Evolutionary conservation across 2,888 invertebrate genomes (phyloP), one percentile per base, ranked within the genome.

Genomic region (Axea sp.): DNA sequence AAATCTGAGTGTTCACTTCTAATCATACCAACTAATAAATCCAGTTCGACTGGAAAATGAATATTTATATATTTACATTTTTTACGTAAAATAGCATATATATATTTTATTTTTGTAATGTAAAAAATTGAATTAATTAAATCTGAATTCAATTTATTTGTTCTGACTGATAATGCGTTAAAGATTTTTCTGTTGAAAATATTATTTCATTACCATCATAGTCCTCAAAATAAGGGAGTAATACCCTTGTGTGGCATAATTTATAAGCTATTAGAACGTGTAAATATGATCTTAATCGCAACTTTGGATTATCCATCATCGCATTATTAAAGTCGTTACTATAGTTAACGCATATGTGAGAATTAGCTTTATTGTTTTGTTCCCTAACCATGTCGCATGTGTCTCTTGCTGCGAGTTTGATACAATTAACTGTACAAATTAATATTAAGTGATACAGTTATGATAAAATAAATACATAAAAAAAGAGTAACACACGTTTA

Each of bases 241-340:
- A 26, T 30, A 43, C 43, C 57, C 57, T 35, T 6, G 14, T n/a
- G 3, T 45, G 7, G 33, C 24, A 12, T 12, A 62, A 28, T 55
- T 65, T 55, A 55, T 47, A 22, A 49, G 17, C 57, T 37, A 26
- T 57, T 39, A 24, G 5, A 28, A 6, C 14, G 30, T 31, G 39
- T 47, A 68, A 51, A 60, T 51, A 31, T 9, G 67, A 68, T 68
- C 57, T 14, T 51, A 51, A 68, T 59, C 51, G 15, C 28, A n/a
- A 14, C 2, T 9, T 24, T 0, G 35, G 26, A 51, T 68, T 68
- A 68, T 68, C 59, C 53, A 26, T 51, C 43, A 59, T 51, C 57
- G 9, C 26, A 12, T 43, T 22, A 59, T 60, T 60, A 68, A 51
- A 33, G 7, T 35, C 49, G 12, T 68, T 43, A 30, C 22, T 49